phyloP scores from a whole-genome alignment of 2,113 vertebrate species.

The Anhinga rufa region DNA sequence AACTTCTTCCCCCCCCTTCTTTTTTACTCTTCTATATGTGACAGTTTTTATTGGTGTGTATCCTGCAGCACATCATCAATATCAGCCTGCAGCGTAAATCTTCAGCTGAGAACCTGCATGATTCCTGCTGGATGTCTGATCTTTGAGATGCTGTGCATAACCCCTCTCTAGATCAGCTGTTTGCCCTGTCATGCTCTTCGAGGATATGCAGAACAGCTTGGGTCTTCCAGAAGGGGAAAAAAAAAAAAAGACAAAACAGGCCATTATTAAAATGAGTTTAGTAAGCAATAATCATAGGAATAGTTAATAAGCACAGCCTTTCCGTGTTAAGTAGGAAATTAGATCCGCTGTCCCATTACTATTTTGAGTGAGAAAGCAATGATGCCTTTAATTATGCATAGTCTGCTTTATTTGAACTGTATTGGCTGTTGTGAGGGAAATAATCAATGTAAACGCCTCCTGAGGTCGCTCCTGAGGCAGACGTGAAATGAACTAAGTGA shows the following conservation, averaged over 20 bases:
- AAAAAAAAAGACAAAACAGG: neutral
- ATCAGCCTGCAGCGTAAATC: rapidly evolving
- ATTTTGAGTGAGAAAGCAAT: conserved; percentile 64
- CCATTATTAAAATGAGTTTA: conserved; percentile 58
- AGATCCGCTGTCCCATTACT: conserved; percentile 60
- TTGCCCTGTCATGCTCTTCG: neutral
- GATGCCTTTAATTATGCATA: conserved; percentile 70
- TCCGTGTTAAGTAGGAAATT: conserved; percentile 65
- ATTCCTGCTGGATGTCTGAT: rapidly evolving
- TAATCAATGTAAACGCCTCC: conserved; percentile 61
- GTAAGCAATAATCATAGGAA: conserved; percentile 64
- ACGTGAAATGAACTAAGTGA: conserved; percentile 63
- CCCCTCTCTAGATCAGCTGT: neutral
- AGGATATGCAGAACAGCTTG: neutral
- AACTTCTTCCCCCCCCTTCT: neutral
- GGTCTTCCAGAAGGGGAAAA: neutral
- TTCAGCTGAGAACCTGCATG: neutral
- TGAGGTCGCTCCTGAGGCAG: conserved; percentile 60
- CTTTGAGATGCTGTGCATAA: rapidly evolving
- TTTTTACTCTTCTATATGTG: rapidly evolving
- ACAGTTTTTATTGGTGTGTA: rapidly evolving
- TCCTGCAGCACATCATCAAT: rapidly evolving
- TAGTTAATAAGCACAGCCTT: conserved; percentile 61
- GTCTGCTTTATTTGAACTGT: conserved; percentile 68
- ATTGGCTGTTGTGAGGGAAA: conserved; percentile 55